Evolutionary conservation across 2,113 vertebrate genomes (phyloP), one percentile per base, ranked within the genome.

Genomic region (Lipophrys pholis): DNA sequence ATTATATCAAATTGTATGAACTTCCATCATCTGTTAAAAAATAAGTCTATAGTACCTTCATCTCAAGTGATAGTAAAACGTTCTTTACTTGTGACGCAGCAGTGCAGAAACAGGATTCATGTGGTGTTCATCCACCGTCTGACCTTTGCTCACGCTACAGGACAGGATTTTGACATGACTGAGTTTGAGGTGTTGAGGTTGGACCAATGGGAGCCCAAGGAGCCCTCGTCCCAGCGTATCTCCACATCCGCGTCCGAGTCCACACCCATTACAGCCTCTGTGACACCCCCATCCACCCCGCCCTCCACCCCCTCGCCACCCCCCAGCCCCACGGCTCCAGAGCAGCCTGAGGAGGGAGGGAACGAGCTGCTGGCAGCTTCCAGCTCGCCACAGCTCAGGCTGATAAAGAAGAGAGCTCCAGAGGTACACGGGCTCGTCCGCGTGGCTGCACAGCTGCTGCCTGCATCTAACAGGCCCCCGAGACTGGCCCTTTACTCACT

Each of bases 391-490:
- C 90, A 92, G 58, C 83, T 89, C 69, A 86, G 84, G 84, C 87
- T 90, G 84, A 76, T 74, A 80, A 95, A 93, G 85, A 93, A 89
- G 86, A 94, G 91, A 86, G 93, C 93, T 82, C 94, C 94, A 36
- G 94, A 94, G 94, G 94, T 95, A 91, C 12, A 89, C 76, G 69
- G 66, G 76, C 76, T 57, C 61, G 58, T 71, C 53, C 50, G 40
- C 8, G 8, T 59, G 69, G 84, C 75, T 87, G 81, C 85, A 74
- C 86, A 67, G 80, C 82, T 89, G 89, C 84, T 90, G 86, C 76
- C 79, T 89, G 83, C 64, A n/a, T 70, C 81, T 87, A 90, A 90
- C 77, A 16, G 66, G 52, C 84, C 77, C 68, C 49, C 12, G 81
- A 84, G 89, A 90, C 69, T 69, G 71, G 48, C 48, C 58, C 84